Percentiles rank a stretch among this genome's conserved stretches.
Conservation (phyloP, 2,888 invertebrate species). For the Thyatira batis region DNA sequence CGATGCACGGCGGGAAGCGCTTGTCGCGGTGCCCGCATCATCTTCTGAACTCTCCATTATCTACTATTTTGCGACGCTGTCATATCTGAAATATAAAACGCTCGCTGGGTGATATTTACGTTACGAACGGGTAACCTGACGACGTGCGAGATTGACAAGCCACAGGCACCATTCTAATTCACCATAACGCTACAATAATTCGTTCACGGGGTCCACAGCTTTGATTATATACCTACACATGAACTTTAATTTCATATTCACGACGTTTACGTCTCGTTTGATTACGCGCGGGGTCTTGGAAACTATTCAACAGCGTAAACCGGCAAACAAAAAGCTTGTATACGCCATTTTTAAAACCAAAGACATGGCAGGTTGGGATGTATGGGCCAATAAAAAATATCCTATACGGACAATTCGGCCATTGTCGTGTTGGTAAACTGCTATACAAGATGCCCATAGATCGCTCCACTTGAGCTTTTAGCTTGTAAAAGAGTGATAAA, state of each 20-base stretch:
- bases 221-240: conserved; percentile 80
- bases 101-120: conserved; percentile 78
- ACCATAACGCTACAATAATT: conserved; percentile 80
- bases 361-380: conserved; percentile 81
- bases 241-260: conserved; percentile 82
- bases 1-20: conserved; percentile 79
- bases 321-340: conserved; percentile 85
- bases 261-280: conserved; percentile 69
- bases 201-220: conserved; percentile 76
- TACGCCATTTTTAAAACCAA: conserved; percentile 84
- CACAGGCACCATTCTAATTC: conserved; percentile 82
- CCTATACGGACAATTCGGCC: conserved; percentile 79
- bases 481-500: conserved; percentile 80
- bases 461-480: conserved; percentile 78
- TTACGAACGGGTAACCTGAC: conserved; percentile 79
- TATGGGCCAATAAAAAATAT: conserved; percentile 82
- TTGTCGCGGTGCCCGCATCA: conserved; percentile 80
- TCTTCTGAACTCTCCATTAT: conserved; percentile 83
- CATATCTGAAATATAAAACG: conserved; percentile 81
- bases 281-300: conserved; percentile 68
- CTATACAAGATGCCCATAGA: conserved; percentile 80
- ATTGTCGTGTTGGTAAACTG: conserved; percentile 83
- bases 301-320: conserved; percentile 80
- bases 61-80: conserved; percentile 78
- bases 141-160: conserved; percentile 80